These are phyloP conservation scores for Pseudolaguvia tuberculata DNA, from an alignment of 2,113 vertebrate species.

Conservation along the genomic window DNA sequence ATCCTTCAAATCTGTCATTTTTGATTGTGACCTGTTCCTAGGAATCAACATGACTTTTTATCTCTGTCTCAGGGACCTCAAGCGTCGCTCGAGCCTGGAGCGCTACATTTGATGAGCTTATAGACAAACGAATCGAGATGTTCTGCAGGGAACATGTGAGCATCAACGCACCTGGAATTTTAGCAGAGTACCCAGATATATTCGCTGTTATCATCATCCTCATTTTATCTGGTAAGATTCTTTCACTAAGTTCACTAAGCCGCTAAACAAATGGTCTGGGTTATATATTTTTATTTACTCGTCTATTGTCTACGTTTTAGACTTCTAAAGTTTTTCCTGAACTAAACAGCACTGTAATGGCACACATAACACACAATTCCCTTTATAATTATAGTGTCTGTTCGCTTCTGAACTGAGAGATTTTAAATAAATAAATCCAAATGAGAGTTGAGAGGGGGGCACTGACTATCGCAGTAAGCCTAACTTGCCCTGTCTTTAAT, in stretches of 20 bases:
- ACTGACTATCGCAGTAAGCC: too few relatives aligned
- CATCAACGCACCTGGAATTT: conserved; percentile 76
- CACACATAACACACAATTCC: too few relatives aligned
- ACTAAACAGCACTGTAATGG: too few relatives aligned
- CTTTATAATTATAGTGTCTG: too few relatives aligned
- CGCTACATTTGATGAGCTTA: conserved; percentile 87
- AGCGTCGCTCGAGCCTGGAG: conserved; percentile 96
- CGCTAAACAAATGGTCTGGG: neutral
- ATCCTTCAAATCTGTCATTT: too few relatives aligned
- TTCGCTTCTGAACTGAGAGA: too few relatives aligned
- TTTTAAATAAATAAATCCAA: too few relatives aligned
- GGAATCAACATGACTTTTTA: neutral
- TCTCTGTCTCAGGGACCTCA: conserved; percentile 77
- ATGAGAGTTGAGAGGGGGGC: too few relatives aligned
- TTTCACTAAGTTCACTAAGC: neutral
- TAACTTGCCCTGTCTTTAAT: neutral
- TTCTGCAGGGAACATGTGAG: conserved; percentile 76
- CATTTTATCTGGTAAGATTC: conserved; percentile 76
- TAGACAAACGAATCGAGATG: conserved; percentile 74
- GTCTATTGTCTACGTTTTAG: too few relatives aligned
- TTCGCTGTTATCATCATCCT: conserved; percentile 90
- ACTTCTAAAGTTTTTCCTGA: too few relatives aligned
- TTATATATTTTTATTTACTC: too few relatives aligned
- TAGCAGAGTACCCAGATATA: conserved; percentile 87
- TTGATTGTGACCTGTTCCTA: too few relatives aligned